Conservation (phyloP, 92 coral and sea anemone genomes). For the Plumapathes pennacea region DNA sequence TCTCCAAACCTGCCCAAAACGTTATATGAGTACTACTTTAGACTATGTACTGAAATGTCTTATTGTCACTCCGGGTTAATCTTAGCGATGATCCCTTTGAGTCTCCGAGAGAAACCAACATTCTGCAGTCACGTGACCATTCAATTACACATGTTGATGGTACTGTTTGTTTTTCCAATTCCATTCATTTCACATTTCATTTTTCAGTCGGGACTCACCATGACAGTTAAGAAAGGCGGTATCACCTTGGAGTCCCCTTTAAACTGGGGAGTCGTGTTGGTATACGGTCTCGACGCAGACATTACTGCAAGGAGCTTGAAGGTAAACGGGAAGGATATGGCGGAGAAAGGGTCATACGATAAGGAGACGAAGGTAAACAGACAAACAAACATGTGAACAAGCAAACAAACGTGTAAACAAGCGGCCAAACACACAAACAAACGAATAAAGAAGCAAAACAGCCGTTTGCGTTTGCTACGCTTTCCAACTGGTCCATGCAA, state of each 20-base stretch:
- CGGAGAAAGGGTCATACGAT: slow-evolving; percentile 9
- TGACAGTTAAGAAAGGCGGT: slow-evolving; percentile 36
- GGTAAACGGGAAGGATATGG: slow-evolving; percentile 29
- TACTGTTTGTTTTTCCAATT: not conserved
- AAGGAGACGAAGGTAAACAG: slow-evolving; percentile 14
- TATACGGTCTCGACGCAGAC: slow-evolving; percentile 42
- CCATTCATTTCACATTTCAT: not conserved
- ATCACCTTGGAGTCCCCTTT: slow-evolving; percentile 40
- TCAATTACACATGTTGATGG: not conserved
- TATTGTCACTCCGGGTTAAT: no score
- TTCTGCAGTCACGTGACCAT: not conserved
- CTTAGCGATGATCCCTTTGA: not conserved
- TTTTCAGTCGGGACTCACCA: slow-evolving; percentile 17
- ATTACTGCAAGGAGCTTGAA: slow-evolving; percentile 4
- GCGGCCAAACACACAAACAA: no score
- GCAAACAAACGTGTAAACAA: no score
- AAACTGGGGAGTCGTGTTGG: slow-evolving; percentile 62
- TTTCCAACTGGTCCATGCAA: no score
- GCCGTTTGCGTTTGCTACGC: no score
- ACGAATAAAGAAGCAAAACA: no score
- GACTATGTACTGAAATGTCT: no score
- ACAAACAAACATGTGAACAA: no score
- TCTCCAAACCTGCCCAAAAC: no score
- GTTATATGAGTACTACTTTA: no score
- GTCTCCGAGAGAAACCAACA: not conserved